Percentiles rank a stretch among this genome's conserved stretches.
phyloP scores from a whole-genome alignment of 2,888 invertebrate species.

The Cetonia aurata region DNA sequence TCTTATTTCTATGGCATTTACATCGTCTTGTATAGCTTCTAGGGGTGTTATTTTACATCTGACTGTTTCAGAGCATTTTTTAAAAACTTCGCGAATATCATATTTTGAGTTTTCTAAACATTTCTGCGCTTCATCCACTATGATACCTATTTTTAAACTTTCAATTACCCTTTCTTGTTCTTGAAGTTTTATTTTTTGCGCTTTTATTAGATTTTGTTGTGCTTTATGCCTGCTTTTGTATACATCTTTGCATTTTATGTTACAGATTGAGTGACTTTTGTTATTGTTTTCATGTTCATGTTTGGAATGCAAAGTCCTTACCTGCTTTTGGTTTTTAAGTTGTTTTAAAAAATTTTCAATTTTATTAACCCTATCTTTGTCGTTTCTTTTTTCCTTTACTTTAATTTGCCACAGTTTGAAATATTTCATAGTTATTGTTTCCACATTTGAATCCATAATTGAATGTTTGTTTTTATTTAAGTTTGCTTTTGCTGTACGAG shows the following conservation, averaged over 20 bases:
- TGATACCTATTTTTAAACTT: slow-evolving; percentile 78
- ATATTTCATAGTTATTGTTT: slow-evolving; percentile 39
- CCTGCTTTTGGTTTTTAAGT: slow-evolving; percentile 29
- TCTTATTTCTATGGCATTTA: slow-evolving; percentile 61
- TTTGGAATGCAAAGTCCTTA: slow-evolving; percentile 1
- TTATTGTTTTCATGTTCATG: slow-evolving; percentile 4
- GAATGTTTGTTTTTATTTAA: background rate
- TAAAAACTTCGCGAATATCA: slow-evolving; percentile 69
- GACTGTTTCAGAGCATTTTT: slow-evolving; percentile 59
- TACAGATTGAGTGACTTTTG: background rate
- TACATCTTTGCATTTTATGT: slow-evolving; percentile 3
- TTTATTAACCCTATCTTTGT: slow-evolving; percentile 23
- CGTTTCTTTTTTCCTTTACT: slow-evolving; percentile 29
- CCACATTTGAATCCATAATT: slow-evolving; percentile 8
- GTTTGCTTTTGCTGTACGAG: background rate
- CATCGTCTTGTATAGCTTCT: slow-evolving; percentile 64
- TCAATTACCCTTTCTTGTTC: slow-evolving; percentile 81
- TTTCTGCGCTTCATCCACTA: slow-evolving; percentile 74
- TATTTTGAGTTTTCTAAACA: slow-evolving; percentile 72
- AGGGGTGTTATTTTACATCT: slow-evolving; percentile 69
- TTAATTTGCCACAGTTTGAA: slow-evolving; percentile 40
- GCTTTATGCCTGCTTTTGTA: slow-evolving; percentile 70
- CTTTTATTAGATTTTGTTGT: slow-evolving; percentile 80
- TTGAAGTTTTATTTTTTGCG: slow-evolving; percentile 78
- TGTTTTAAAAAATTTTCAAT: slow-evolving; percentile 37